phyloP scores from a whole-genome alignment of 2,888 invertebrate species.

The Ptychoptera contaminata region DNA sequence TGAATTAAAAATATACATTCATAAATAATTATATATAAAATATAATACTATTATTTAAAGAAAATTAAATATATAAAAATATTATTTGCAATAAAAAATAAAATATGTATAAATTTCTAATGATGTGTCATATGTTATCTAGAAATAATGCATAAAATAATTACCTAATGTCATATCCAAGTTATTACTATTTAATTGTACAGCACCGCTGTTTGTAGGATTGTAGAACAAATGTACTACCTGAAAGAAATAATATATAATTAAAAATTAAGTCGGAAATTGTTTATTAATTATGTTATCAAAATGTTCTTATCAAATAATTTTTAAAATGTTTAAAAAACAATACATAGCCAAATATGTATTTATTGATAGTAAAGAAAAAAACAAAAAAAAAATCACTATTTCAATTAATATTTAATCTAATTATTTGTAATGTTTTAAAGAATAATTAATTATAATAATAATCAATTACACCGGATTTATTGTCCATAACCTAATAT shows the following conservation, averaged over 20 bases:
- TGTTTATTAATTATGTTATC: background rate
- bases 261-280: background rate
- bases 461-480: background rate
- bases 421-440: background rate
- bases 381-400: no score
- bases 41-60: no score
- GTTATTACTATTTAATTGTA: constrained; percentile 63
- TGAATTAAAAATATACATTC: no score
- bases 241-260: constrained; percentile 15
- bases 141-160: constrained; percentile 13
- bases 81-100: no score
- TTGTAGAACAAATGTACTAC: constrained; percentile 42
- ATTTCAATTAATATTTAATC: no score
- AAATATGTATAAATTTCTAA: no score
- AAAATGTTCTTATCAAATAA: background rate
- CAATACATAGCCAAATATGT: no score
- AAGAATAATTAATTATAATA: background rate
- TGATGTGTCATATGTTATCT: no score
- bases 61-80: no score
- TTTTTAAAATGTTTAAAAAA: no score
- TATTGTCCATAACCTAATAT: background rate
- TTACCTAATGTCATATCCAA: constrained; percentile 75
- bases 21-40: no score
- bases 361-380: no score
- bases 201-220: constrained; percentile 67